Evolutionary conservation across 1,140 invertebrate genomes (phyloP).

Genomic region (Apis dorsata): DNA sequence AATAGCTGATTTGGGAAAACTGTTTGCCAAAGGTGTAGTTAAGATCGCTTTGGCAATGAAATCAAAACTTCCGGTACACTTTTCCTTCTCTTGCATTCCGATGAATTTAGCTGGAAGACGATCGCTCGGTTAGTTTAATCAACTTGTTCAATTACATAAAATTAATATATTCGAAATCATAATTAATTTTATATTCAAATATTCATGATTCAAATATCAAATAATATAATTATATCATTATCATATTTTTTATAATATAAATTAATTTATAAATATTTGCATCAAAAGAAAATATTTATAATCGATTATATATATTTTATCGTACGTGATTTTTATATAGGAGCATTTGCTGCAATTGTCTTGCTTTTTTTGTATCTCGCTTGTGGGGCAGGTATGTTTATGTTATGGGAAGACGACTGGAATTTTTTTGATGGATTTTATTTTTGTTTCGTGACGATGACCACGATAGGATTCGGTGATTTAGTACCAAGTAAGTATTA

Average conservation of each 20-base stretch:
- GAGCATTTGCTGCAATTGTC: slow-evolving; percentile 85
- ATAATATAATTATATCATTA: not conserved
- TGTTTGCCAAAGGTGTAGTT: slow-evolving; percentile 90
- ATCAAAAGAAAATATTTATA: not conserved
- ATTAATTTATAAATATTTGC: not conserved
- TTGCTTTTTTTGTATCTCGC: slow-evolving; percentile 89
- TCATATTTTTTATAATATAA: not conserved
- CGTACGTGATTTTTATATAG: slow-evolving; percentile 43
- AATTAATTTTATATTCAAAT: not conserved
- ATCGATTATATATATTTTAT: not conserved
- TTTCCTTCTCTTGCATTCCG: slow-evolving; percentile 62
- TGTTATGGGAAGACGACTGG: slow-evolving; percentile 93
- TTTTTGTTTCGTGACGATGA: slow-evolving; percentile 97
- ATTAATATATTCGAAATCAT: not conserved
- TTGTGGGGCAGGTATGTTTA: slow-evolving; percentile 87
- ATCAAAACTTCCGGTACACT: slow-evolving; percentile 60
- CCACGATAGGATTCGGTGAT: slow-evolving; percentile 96
- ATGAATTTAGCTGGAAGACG: slow-evolving; percentile 64
- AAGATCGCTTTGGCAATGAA: slow-evolving; percentile 59
- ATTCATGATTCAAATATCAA: not conserved
- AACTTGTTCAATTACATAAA: not conserved
- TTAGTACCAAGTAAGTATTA: slow-evolving; percentile 89
- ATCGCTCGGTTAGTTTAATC: slow-evolving; percentile 66
- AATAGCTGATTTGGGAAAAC: slow-evolving; percentile 93
- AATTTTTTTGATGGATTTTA: slow-evolving; percentile 95